Evolutionary conservation across 2,888 invertebrate species (phyloP).

Genomic region (Cheilosia soror): DNA sequence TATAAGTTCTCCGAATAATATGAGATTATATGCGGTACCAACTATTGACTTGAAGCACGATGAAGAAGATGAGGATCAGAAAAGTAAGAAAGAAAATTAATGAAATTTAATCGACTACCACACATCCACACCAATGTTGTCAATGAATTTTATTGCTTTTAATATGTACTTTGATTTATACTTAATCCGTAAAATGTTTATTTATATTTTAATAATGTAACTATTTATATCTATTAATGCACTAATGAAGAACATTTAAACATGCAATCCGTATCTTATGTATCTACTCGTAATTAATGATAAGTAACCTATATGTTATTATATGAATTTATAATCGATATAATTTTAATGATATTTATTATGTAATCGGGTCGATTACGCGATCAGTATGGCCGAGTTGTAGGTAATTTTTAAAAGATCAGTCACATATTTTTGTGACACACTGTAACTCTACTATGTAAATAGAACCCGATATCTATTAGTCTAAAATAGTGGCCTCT

Average conservation of each 20-base stretch:
- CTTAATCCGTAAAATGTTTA: neutral
- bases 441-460: conserved; percentile 8
- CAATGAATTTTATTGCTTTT: conserved; percentile 9
- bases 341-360: neutral
- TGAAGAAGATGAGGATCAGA: conserved; percentile 3
- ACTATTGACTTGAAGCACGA: conserved; percentile 21
- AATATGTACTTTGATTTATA: neutral
- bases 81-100: neutral
- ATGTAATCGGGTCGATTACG: conserved; percentile 44
- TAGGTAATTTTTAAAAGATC: conserved; percentile 15
- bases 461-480: neutral
- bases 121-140: neutral
- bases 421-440: neutral
- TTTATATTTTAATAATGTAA: neutral
- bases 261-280: neutral
- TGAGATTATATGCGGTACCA: conserved; percentile 35
- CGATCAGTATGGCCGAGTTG: conserved; percentile 47
- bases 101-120: neutral
- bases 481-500: conserved; percentile 1
- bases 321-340: conserved; percentile 27
- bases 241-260: neutral
- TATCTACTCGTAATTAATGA: neutral
- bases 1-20: conserved; percentile 30
- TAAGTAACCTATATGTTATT: neutral
- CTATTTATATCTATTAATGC: neutral